These are phyloP conservation scores for Bergia puertoricense DNA, from an alignment of 92 coral and sea anemone genomes.

Conservation along the genomic window DNA sequence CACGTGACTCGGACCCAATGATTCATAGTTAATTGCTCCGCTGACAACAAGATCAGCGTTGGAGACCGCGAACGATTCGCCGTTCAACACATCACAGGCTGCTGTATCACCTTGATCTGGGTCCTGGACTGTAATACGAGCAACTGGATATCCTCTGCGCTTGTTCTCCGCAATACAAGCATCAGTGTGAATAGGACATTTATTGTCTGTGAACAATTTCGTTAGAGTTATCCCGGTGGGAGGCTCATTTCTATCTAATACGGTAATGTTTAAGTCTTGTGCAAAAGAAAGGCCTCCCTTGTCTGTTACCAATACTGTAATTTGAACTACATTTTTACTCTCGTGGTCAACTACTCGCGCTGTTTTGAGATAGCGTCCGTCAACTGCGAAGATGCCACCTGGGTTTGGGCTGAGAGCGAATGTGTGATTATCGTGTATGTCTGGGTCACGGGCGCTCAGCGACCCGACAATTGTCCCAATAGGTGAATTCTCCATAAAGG, in stretches of 20 bases:
- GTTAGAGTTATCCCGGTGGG: constrained; percentile 45
- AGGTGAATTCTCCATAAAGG: constrained; percentile 67
- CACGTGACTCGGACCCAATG: constrained; percentile 46
- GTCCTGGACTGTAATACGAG: constrained; percentile 50
- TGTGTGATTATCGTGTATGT: constrained; percentile 65
- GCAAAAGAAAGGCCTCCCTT: constrained; percentile 55
- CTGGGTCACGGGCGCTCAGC: constrained; percentile 72
- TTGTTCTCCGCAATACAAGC: constrained; percentile 66
- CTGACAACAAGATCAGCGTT: constrained; percentile 55
- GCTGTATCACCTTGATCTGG: constrained; percentile 60
- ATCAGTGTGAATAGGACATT: constrained; percentile 18
- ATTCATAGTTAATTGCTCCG: constrained; percentile 63
- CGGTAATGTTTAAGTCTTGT: constrained; percentile 52
- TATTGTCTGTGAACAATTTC: constrained; percentile 12
- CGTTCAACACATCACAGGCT: constrained; percentile 61
- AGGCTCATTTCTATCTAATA: constrained; percentile 63
- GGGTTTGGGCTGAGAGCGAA: constrained; percentile 53
- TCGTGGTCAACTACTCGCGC: constrained; percentile 57
- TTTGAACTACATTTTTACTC: constrained; percentile 38
- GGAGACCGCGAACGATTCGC: constrained; percentile 45
- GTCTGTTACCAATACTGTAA: constrained; percentile 52
- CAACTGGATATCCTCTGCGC: constrained; percentile 60
- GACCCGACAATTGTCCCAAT: constrained; percentile 60
- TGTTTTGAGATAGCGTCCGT: constrained; percentile 51
- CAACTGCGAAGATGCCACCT: constrained; percentile 39